Base-by-base conservation (phyloP, 2,888 invertebrate genomes). In the Argyresthia goedartella region DNA sequence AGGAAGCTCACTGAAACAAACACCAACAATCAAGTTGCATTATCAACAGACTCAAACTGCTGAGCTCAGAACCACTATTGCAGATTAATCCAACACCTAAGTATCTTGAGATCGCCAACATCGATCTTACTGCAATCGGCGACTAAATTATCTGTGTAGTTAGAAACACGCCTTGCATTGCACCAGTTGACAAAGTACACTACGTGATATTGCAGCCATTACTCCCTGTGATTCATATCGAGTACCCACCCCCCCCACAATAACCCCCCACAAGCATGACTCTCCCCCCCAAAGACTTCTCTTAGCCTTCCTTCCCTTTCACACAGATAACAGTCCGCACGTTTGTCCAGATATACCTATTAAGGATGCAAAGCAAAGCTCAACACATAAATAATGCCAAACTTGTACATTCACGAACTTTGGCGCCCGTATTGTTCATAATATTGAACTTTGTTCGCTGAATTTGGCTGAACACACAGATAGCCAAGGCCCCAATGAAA, bases 191-290 rank as follows among this genome's bases (percentile, higher is more conserved):
- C 85, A 85, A 86, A 86, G 81, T 86, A 82, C 85, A 81, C 76
- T 86, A 85, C 86, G 86, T 85, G 85, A 82, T 85, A 86, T 84
- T 85, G 81, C 80, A 76, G 77, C 84, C 84, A 84, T 85, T 85
- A 85, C 81, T 85, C 81, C 76, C 71, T 59, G 84, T 85, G 85
- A 86, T 86, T 45, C 51, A 51, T 45, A 45, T 51, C 51, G 58
- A 55, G 63, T 66, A 64, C 64, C 64, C 67, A 64, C 69, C 54
- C 56, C 68, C 65, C 64, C 60, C 63, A 62, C 63, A 65, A 25
- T 25, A n/a, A 25, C 25, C 25, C 25, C 25, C 25, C 25, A 25
- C 25, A 25, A 25, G 25, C 25, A 2, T 25, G 25, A 25, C 25
- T 25, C 25, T 25, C 45, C 46, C 51, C 15, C 42, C 34, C 44